Base-by-base conservation (phyloP, 2,113 vertebrate genomes). In the Amphiprion ocellaris region DNA sequence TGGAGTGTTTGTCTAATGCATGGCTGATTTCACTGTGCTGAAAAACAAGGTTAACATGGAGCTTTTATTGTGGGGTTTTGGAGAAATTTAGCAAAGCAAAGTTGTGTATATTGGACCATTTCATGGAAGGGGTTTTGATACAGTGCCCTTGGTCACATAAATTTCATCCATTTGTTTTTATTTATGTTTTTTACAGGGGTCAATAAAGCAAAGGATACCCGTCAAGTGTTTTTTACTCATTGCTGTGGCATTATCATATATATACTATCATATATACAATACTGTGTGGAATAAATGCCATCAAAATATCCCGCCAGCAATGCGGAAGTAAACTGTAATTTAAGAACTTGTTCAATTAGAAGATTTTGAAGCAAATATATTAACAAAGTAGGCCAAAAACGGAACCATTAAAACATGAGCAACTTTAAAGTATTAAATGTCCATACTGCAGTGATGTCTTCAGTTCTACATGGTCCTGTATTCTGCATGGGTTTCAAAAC, bases 141-240 rank as follows among this genome's bases (percentile, higher is more conserved):
- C 58, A 5, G 21, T 17, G 19, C 46, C 30, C 63, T 63, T 2
- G 1, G 54, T 5, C 66, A 77, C 44, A 46, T 37, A 4, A 16
- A 59, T 3, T 39, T 6, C 21, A 69, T 79, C 44, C 10, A 21
- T 73, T 8, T 54, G 44, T 81, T 60, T 70, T 84, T 81, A 10
- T 62, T 59, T 81, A 19, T 87, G 33, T 70, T 66, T 78, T 73
- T 68, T 80, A 88, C 69, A 78, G 67, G 78, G 26, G 19, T 76
- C 28, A 87, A 82, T 83, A 82, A 90, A 82, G 17, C 4, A 6
- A 66, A 61, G 14, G 54, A 53, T 15, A 86, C 74, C 75, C 19
- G 21, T 69, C 55, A 70, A 54, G 58, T 82, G 50, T 74, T 75
- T 12, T 86, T 91, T 85, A 82, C 83, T 88, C n/a, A 56, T 69